Evolutionary conservation across 2,113 vertebrate genomes (phyloP).

Genomic region (cattle (Bos taurus)): DNA sequence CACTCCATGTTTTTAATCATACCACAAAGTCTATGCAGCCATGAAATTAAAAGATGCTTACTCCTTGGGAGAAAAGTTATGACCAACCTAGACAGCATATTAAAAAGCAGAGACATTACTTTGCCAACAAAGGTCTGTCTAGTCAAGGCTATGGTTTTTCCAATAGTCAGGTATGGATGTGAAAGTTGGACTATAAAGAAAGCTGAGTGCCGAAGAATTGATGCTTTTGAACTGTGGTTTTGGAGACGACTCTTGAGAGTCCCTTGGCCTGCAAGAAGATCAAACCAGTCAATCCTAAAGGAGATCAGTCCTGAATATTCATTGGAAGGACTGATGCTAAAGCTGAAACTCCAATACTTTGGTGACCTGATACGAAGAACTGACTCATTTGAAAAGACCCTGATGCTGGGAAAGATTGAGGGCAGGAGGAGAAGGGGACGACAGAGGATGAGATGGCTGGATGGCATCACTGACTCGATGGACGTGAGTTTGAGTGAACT

Average conservation of each 20-base stretch:
- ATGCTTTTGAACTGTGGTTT: background rate
- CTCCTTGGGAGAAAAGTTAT: background rate
- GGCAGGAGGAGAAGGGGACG: background rate
- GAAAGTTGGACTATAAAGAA: background rate
- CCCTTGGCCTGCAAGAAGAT: background rate
- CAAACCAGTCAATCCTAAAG: background rate
- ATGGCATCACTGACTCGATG: background rate
- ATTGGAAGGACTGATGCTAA: background rate
- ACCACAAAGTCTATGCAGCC: background rate
- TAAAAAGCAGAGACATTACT: background rate
- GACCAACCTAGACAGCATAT: background rate
- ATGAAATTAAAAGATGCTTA: background rate
- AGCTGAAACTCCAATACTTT: background rate
- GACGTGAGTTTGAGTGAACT: background rate
- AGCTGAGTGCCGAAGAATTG: accelerated
- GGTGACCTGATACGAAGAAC: background rate
- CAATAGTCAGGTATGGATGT: background rate
- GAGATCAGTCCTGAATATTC: background rate
- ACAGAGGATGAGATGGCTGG: background rate
- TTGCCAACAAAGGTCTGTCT: background rate
- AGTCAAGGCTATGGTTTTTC: background rate
- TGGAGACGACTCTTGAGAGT: background rate
- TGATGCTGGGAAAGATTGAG: background rate
- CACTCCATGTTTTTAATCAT: background rate
- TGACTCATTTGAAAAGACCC: background rate